Percentiles rank a stretch among this genome's conserved stretches.
Evolutionary conservation across 2,797 vertebrate species (phyloP).

Genomic region (Labroides dimidiatus): DNA sequence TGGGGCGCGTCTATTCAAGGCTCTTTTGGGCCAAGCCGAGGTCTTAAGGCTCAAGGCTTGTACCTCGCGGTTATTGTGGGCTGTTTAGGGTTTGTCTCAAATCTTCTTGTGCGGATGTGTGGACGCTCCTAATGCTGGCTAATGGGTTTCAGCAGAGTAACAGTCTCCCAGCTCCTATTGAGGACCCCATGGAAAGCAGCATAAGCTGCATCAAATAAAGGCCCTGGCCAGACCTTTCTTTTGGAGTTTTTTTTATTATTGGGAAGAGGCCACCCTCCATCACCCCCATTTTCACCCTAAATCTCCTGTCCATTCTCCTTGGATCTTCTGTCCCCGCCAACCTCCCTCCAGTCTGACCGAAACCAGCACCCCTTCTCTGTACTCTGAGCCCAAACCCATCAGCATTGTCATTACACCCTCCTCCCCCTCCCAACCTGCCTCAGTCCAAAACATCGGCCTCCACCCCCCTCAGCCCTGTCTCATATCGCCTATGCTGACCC

Average conservation of each 20-base stretch:
- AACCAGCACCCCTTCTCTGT: constrained; percentile 67
- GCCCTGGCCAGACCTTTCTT: constrained; percentile 81
- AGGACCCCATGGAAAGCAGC: constrained; percentile 82
- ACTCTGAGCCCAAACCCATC: constrained; percentile 67
- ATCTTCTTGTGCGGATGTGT: constrained; percentile 93
- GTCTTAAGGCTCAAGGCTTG: constrained; percentile 88
- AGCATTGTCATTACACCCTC: constrained; percentile 70
- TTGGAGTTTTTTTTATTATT: constrained; percentile 80
- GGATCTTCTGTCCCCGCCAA: constrained; percentile 68
- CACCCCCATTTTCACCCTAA: constrained; percentile 79
- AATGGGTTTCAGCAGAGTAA: constrained; percentile 89
- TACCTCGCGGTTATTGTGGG: constrained; percentile 86
- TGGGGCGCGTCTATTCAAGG: constrained; percentile 98
- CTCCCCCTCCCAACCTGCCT: constrained; percentile 69
- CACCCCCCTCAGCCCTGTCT: constrained; percentile 72
- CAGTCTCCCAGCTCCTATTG: constrained; percentile 79
- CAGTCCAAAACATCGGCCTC: constrained; percentile 75
- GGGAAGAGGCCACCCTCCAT: constrained; percentile 81
- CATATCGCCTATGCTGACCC: constrained; percentile 79
- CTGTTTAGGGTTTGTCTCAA: constrained; percentile 94
- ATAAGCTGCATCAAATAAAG: constrained; percentile 83
- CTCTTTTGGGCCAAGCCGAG: constrained; percentile 90
- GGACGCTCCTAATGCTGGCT: constrained; percentile 91
- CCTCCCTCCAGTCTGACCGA: constrained; percentile 70
- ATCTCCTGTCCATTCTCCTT: constrained; percentile 80